Evolutionary conservation across 2,797 vertebrate species (phyloP).

Genomic region (Cottoperca gobio): DNA sequence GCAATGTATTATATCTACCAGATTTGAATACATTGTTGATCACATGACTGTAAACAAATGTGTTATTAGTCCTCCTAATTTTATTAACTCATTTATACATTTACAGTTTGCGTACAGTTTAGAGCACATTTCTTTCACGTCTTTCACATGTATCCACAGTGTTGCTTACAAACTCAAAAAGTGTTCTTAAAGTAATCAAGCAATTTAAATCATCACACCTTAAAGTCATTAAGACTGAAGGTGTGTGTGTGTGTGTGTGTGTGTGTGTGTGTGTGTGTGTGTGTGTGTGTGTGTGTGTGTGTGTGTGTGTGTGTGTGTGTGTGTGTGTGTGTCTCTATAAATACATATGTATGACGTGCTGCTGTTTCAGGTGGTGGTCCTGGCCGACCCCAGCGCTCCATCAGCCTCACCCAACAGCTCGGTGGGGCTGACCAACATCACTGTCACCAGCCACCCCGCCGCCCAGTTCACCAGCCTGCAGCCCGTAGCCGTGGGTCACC

Average conservation of each 20-base stretch:
- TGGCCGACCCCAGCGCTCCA: conserved; percentile 88
- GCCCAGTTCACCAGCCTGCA: conserved; percentile 96
- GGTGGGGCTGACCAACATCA: conserved; percentile 93
- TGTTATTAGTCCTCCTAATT: neutral
- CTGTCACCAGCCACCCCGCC: conserved; percentile 86
- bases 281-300: no score
- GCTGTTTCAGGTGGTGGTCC: conserved; percentile 92
- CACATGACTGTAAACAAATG: neutral
- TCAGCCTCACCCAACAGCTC: conserved; percentile 89
- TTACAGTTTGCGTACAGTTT: no score
- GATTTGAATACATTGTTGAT: neutral
- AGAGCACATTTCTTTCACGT: neutral
- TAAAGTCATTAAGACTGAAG: no score
- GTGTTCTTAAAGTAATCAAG: no score
- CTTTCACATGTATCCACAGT: neutral
- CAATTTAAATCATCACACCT: no score
- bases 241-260: no score
- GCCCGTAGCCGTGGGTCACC: conserved; percentile 92
- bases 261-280: no score
- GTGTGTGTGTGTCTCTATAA: no score
- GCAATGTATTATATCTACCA: no score
- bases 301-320: no score
- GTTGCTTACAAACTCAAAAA: neutral
- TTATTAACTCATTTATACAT: no score
- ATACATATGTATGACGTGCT: neutral